Evolutionary conservation across 2,113 vertebrate genomes (phyloP).

Genomic region (Podarcis cretensis): DNA sequence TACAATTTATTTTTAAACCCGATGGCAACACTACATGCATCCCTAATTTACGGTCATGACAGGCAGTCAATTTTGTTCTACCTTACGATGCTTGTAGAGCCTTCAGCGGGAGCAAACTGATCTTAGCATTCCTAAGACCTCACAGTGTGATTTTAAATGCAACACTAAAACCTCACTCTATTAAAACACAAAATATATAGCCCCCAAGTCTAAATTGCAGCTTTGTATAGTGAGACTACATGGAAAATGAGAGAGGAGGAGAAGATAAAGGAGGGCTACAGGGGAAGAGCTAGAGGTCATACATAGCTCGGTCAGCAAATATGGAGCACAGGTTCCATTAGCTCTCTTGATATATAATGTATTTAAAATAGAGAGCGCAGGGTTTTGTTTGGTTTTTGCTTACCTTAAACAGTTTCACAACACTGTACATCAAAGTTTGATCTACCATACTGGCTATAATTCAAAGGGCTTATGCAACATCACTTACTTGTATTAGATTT

Average conservation of each 20-base stretch:
- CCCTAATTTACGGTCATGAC: background rate
- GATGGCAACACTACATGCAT: background rate
- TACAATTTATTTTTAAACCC: background rate
- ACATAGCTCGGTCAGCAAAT: background rate
- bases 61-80: background rate
- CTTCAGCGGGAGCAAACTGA: background rate
- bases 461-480: background rate
- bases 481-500: background rate
- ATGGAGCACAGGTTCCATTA: background rate
- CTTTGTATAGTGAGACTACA: background rate
- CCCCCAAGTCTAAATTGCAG: background rate
- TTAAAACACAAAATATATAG: background rate
- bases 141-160: background rate
- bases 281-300: background rate
- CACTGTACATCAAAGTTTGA: background rate
- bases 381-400: no score
- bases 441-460: background rate
- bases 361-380: background rate
- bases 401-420: no score
- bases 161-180: background rate
- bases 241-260: background rate
- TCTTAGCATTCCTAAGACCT: background rate
- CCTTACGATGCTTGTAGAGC: background rate
- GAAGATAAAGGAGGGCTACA: background rate
- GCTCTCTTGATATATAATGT: background rate